Evolutionary conservation across 2,113 vertebrate species (phyloP).

Genomic region (Hylia prasina): DNA sequence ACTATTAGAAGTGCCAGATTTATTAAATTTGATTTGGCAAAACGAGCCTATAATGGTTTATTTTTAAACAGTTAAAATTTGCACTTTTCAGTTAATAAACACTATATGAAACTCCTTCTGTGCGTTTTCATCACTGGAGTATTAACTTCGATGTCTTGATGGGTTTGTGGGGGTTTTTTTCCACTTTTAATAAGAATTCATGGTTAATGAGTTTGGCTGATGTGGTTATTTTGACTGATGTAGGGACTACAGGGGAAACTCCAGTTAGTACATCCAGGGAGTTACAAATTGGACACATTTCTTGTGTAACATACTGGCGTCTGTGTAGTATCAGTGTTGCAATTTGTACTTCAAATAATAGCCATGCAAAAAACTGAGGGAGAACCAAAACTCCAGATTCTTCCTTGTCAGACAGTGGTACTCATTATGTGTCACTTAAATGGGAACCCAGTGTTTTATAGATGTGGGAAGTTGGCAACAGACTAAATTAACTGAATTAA

Average conservation of each 20-base stretch:
- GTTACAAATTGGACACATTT: not conserved
- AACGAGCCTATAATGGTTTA: not conserved
- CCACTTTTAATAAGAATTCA: not conserved
- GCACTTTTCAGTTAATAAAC: slow-evolving; percentile 60
- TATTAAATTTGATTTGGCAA: not conserved
- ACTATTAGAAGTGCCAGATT: not conserved
- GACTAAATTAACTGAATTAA: not conserved
- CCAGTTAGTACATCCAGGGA: not conserved
- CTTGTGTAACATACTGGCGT: not conserved
- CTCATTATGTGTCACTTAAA: not conserved
- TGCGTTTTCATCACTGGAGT: slow-evolving; percentile 43
- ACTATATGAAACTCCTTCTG: slow-evolving; percentile 20
- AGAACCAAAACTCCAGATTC: not conserved
- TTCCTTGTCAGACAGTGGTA: slow-evolving; percentile 16
- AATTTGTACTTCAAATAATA: not conserved
- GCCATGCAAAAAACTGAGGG: not conserved
- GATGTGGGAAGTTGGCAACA: not conserved
- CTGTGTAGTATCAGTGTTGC: not conserved
- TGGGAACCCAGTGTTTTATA: not conserved
- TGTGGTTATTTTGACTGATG: not conserved
- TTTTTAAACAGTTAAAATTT: slow-evolving; percentile 8
- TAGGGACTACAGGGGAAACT: not conserved
- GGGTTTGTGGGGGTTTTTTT: not conserved
- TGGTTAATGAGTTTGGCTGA: not conserved
- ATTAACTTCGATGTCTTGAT: not conserved